Evolutionary conservation across 2,888 invertebrate genomes (phyloP), one percentile per base, ranked within the genome.

Genomic region (Phania funesta): DNA sequence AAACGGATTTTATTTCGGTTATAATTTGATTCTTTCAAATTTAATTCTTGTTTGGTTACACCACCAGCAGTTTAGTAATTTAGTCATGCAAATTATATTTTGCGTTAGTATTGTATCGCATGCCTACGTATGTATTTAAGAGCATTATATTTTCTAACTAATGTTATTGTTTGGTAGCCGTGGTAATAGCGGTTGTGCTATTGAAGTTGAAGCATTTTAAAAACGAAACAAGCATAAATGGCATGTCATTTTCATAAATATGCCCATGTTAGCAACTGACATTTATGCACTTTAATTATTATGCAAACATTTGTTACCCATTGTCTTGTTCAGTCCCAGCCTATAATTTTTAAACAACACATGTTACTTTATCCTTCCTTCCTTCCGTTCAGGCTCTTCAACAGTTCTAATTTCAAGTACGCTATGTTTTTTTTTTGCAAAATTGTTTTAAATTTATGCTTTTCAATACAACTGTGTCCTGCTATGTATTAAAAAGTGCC

Each of bases 241-340:
- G 24, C 58, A 78, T 73, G 50, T 52, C 44, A 65, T 73, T 78
- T 78, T 71, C 65, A 71, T 78, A 78, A 64, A 65, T 65, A 73
- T 41, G 48, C 58, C 24, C 65, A 65, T 78, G 78, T 58, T 78
- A n/a, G 41, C 48, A 68, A 58, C 65, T 74, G 74, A 78, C 70
- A 74, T 78, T 78, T 74, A 78, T 74, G 74, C 74, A 78, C 70
- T 78, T 82, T 82, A 77, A 82, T 82, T 75, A 82, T 65, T 75
- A 82, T 82, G 58, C 74, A 74, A 48, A 75, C 82, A 82, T 52
- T 78, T 70, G 78, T 65, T 58, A 29, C 64, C n/a, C 41, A 65
- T 58, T 71, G 71, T 52, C 24, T 71, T 56, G 56, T 64, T 29
- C 71, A 58, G 16, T 65, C 8, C 24, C 35, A 70, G 50, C 41